Percentiles rank a stretch among this genome's conserved stretches.
Conservation (phyloP, 2,888 invertebrate genomes). For the Megalurothrips usitatus region DNA sequence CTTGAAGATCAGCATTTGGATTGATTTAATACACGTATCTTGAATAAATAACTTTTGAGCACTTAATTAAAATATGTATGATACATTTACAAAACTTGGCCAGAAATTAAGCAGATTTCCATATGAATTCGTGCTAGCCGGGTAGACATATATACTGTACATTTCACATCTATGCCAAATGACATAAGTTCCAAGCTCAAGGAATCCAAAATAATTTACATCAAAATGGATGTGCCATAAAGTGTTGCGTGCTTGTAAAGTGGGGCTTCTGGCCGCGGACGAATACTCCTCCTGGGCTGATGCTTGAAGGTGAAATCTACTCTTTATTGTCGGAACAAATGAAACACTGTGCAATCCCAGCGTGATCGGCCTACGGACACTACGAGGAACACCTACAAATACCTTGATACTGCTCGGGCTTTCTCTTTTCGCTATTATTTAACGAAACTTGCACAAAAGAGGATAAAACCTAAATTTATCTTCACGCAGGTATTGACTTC, state of each 20-base stretch:
- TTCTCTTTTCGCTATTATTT: background rate
- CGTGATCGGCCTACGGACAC: background rate
- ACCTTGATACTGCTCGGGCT: constrained; percentile 15
- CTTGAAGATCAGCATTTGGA: background rate
- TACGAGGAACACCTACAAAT: background rate
- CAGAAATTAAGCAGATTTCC: background rate
- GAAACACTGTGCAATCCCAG: background rate
- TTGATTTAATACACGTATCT: too few relatives aligned
- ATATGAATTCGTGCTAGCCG: too few relatives aligned
- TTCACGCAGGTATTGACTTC: background rate
- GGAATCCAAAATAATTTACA: background rate
- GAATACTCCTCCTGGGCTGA: too few relatives aligned
- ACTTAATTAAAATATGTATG: background rate
- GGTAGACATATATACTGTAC: too few relatives aligned
- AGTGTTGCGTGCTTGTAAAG: background rate
- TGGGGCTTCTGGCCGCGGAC: background rate
- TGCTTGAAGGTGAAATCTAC: too few relatives aligned
- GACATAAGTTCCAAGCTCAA: background rate
- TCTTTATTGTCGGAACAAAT: too few relatives aligned
- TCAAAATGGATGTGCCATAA: background rate
- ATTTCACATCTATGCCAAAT: background rate
- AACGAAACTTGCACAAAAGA: background rate
- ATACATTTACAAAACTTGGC: background rate
- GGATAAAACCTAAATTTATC: background rate
- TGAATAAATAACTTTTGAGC: background rate